Evolutionary conservation across 2,113 vertebrate species (phyloP).

Genomic region (Charina bottae): DNA sequence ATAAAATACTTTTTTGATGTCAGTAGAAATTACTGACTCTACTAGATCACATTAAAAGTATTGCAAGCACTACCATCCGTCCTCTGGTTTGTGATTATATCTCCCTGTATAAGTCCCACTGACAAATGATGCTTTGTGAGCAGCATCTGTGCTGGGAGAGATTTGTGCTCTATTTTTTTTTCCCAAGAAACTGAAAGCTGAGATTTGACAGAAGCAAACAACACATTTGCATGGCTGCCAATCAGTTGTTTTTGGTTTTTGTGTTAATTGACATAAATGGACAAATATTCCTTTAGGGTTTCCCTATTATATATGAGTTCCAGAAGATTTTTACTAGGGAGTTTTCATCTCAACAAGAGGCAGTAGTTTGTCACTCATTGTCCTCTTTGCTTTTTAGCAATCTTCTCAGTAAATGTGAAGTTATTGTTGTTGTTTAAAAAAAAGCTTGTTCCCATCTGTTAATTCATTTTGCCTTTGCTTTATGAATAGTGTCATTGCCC

Average conservation of each 20-base stretch:
- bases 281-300: conserved; percentile 10
- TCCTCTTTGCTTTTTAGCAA: background rate
- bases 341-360: conserved; percentile 13
- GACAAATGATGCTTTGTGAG: conserved; percentile 32
- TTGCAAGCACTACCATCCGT: background rate
- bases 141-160: conserved; percentile 13
- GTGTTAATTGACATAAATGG: background rate
- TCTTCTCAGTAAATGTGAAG: conserved; percentile 14
- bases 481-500: background rate
- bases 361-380: conserved; percentile 3
- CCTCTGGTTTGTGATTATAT: conserved; percentile 1
- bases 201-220: background rate
- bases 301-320: background rate
- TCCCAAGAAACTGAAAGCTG: conserved; percentile 12
- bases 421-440: background rate
- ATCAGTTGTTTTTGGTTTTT: background rate
- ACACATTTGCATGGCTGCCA: conserved; percentile 18
- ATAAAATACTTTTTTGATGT: conserved; percentile 12
- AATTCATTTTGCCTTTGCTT: background rate
- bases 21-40: conserved; percentile 18
- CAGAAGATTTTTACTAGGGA: background rate
- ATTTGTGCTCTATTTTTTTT: conserved; percentile 4
- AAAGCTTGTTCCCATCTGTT: conserved; percentile 3
- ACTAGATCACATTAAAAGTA: background rate
- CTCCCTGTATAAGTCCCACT: conserved; percentile 4